phyloP scores from a whole-genome alignment of 2,113 vertebrate genomes.

The Corythoichthys intestinalis region DNA sequence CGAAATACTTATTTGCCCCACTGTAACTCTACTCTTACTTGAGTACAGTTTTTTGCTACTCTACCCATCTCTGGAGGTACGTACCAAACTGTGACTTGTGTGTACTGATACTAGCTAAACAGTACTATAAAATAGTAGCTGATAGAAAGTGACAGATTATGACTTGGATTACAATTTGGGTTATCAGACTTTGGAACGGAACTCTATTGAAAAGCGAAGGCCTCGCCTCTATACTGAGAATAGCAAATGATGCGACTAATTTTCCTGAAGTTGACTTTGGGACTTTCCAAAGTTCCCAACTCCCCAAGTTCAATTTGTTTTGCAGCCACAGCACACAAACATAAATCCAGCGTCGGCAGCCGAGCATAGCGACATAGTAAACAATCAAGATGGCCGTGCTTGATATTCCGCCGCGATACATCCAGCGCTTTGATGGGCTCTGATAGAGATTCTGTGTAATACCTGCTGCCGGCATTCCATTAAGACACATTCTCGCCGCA shows the following conservation, averaged over 20 bases:
- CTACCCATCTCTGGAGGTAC: no score
- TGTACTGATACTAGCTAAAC: no score
- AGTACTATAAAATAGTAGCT: no score
- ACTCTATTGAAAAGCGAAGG: neutral
- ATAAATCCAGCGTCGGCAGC: slow-evolving; percentile 2
- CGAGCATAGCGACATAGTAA: neutral
- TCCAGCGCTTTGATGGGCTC: slow-evolving; percentile 1
- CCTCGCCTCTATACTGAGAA: neutral
- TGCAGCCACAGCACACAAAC: neutral
- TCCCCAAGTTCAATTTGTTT: neutral
- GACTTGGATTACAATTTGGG: neutral
- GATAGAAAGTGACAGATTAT: no score
- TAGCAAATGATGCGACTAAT: neutral
- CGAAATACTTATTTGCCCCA: no score
- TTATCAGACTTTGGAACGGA: neutral
- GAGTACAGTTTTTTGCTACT: no score
- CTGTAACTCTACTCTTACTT: no score
- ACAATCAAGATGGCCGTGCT: slow-evolving; percentile 8
- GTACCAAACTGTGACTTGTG: no score
- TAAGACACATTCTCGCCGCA: neutral
- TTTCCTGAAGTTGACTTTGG: slow-evolving; percentile 3
- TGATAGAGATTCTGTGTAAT: neutral
- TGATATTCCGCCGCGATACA: slow-evolving; percentile 5
- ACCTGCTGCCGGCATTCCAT: slow-evolving; percentile 4
- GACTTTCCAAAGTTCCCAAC: slow-evolving; percentile 1